Conservation (phyloP, 2,113 vertebrate species). For the Craseonycteris thonglongyai region DNA sequence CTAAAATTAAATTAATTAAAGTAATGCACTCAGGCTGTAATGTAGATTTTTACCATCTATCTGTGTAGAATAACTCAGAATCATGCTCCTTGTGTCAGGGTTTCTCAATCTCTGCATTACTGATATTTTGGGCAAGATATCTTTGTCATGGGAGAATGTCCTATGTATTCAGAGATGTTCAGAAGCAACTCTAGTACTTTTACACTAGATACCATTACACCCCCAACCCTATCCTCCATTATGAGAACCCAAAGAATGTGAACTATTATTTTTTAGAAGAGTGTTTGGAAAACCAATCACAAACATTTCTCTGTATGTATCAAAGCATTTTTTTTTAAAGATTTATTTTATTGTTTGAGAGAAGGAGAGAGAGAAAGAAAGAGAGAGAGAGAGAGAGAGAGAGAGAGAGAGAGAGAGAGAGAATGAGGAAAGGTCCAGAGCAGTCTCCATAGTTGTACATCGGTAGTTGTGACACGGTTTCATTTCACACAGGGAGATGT, state of each 20-base stretch:
- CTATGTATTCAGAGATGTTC: background rate
- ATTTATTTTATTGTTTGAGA: too few species aligned
- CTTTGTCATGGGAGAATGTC: accelerated
- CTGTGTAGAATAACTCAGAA: background rate
- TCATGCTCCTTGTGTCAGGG: background rate
- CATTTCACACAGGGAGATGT: too few species aligned
- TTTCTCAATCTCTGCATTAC: background rate
- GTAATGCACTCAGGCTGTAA: background rate
- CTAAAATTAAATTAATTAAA: background rate
- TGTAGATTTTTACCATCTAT: background rate
- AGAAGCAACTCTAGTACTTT: background rate
- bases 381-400: too few species aligned
- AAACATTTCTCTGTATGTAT: background rate
- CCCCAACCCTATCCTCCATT: too few species aligned
- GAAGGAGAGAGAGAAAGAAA: too few species aligned
- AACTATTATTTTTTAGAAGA: background rate
- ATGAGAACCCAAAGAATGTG: background rate
- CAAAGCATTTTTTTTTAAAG: background rate
- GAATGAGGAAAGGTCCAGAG: too few species aligned
- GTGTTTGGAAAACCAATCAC: background rate
- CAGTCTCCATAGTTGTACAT: too few species aligned
- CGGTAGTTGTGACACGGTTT: too few species aligned
- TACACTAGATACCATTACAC: background rate
- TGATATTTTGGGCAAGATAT: background rate
- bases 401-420: too few species aligned